Evolutionary conservation across 2,888 invertebrate species (phyloP).

Genomic region (Caenorhabditis zanzibari): DNA sequence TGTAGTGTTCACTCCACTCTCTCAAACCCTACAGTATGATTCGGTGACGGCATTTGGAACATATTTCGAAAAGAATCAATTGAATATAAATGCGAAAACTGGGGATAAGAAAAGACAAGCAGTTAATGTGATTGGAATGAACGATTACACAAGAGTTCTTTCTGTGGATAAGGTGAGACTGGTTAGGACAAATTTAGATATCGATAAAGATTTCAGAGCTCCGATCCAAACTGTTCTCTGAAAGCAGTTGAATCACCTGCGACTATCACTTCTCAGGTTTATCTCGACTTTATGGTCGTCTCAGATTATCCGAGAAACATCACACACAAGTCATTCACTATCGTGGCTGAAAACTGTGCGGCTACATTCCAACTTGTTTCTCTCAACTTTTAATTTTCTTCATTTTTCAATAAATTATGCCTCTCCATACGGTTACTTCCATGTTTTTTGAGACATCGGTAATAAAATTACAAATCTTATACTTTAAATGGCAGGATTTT

Average conservation of each 20-base stretch:
- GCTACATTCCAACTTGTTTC: conserved; percentile 28
- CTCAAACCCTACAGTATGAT: conserved; percentile 19
- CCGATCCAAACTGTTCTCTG: not conserved
- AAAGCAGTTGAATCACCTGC: conserved; percentile 19
- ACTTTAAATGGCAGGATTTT: too few species aligned
- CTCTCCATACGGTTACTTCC: too few species aligned
- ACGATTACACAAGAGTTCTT: not conserved
- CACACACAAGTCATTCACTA: conserved; percentile 15
- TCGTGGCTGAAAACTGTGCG: conserved; percentile 26
- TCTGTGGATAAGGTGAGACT: not conserved
- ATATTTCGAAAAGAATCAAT: conserved; percentile 22
- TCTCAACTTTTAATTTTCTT: not conserved
- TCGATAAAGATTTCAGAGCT: not conserved
- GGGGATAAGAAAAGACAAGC: conserved; percentile 10
- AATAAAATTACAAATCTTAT: too few species aligned
- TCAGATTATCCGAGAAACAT: conserved; percentile 16
- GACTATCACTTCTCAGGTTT: conserved; percentile 1
- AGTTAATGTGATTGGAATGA: conserved; percentile 20
- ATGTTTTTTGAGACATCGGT: too few species aligned
- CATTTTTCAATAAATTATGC: not conserved
- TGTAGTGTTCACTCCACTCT: conserved; percentile 18
- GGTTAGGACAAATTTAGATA: not conserved
- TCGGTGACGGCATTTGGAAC: conserved; percentile 25
- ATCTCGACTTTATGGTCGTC: conserved; percentile 14
- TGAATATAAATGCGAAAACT: conserved; percentile 6